phyloP scores from a whole-genome alignment of 2,797 vertebrate genomes.

The Chelon labrosus region DNA sequence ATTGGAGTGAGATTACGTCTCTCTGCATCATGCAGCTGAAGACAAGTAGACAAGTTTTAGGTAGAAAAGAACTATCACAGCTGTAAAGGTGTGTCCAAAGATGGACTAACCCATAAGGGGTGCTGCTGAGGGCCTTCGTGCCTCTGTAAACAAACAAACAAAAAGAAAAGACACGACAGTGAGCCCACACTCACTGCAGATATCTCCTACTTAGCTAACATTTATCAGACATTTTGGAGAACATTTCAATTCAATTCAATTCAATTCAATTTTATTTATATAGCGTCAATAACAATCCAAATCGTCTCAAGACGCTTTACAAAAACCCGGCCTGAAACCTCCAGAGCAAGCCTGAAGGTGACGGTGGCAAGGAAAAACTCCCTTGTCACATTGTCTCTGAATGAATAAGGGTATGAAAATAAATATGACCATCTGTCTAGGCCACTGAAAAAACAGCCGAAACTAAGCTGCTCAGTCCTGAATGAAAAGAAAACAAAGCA shows the following conservation, averaged over 20 bases:
- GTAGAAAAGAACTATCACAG: background rate
- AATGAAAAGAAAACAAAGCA: background rate
- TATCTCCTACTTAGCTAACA: background rate
- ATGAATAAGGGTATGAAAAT: background rate
- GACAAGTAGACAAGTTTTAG: accelerated
- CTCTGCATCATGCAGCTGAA: background rate
- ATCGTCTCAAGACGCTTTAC: no score
- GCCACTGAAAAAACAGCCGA: no score
- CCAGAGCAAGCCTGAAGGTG: no score
- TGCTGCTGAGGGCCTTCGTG: constrained; percentile 26
- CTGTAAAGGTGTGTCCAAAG: background rate
- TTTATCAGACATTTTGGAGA: background rate
- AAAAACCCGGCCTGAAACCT: no score
- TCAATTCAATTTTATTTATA: no score
- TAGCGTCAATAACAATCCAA: no score
- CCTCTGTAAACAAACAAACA: constrained; percentile 29
- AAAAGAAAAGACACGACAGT: background rate
- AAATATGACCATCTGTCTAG: accelerated
- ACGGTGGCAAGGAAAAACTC: no score
- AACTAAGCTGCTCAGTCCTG: background rate
- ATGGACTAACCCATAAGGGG: constrained; percentile 57
- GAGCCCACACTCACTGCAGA: background rate
- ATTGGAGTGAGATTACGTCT: accelerated
- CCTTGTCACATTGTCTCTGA: background rate
- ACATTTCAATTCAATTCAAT: no score